A percentile compares a stretch with the other conserved stretches of the same genome.
Conservation (phyloP, 1,140 invertebrate genomes). For the Drosophila obscura region DNA sequence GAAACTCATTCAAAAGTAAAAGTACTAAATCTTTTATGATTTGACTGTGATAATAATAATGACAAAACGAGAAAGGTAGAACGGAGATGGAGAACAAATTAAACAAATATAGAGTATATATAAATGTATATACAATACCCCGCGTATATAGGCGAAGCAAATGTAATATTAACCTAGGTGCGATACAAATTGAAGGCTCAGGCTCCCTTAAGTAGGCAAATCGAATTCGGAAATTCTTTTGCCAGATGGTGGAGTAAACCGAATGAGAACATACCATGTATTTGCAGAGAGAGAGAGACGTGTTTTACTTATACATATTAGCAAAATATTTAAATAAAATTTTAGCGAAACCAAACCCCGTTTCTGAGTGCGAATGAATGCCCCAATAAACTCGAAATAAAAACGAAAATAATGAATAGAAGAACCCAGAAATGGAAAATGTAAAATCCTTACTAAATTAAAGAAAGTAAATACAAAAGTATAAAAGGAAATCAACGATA, state of each 20-base stretch:
- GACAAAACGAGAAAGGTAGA: slow-evolving; percentile 66
- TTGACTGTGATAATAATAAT: slow-evolving; percentile 83
- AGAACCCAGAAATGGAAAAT: neutral
- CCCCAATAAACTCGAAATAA: slow-evolving; percentile 18
- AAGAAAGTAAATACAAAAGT: slow-evolving; percentile 24
- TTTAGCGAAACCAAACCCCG: slow-evolving; percentile 69
- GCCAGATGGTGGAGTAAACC: slow-evolving; percentile 43
- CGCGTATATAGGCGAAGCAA: slow-evolving; percentile 44
- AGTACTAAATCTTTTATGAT: slow-evolving; percentile 83
- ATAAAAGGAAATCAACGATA: slow-evolving; percentile 46
- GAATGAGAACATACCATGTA: slow-evolving; percentile 40
- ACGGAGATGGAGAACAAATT: slow-evolving; percentile 59
- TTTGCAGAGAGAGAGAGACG: slow-evolving; percentile 24
- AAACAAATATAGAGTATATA: slow-evolving; percentile 78
- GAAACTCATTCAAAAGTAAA: slow-evolving; percentile 83
- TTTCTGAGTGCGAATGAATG: slow-evolving; percentile 47
- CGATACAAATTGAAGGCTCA: slow-evolving; percentile 44
- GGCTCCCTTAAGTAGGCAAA: slow-evolving; percentile 20
- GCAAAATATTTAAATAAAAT: slow-evolving; percentile 80
- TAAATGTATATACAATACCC: slow-evolving; percentile 62
- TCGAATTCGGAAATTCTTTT: slow-evolving; percentile 39
- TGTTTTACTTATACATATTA: slow-evolving; percentile 80
- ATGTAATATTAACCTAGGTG: slow-evolving; percentile 71
- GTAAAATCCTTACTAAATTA: slow-evolving; percentile 22
- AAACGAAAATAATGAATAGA: slow-evolving; percentile 6